Percentiles rank a stretch among this genome's conserved stretches.
Conservation (phyloP, 2,113 vertebrate species). For the Otis tarda region DNA sequence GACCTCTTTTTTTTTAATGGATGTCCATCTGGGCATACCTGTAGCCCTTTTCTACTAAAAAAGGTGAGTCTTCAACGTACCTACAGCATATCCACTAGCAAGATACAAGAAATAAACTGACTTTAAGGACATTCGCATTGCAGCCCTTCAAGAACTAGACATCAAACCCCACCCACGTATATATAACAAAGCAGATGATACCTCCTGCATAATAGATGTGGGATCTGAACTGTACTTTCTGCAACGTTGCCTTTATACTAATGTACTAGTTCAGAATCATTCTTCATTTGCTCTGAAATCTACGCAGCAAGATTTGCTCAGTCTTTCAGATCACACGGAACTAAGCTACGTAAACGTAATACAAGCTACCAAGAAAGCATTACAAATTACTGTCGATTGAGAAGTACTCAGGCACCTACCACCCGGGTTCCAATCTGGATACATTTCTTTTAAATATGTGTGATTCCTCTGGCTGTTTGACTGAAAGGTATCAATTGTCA, state of each 20-base stretch:
- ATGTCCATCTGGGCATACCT: neutral
- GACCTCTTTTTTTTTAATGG: neutral
- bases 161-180: neutral
- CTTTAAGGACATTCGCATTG: neutral
- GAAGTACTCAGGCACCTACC: neutral
- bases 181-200: neutral
- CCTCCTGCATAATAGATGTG: neutral
- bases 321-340: neutral
- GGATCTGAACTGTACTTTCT: neutral
- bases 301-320: neutral
- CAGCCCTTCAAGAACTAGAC: slow-evolving; percentile 7
- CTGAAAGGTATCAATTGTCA: neutral
- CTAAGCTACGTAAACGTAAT: neutral
- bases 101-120: neutral
- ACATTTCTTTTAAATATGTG: neutral
- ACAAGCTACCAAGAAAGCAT: neutral
- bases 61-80: neutral
- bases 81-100: neutral
- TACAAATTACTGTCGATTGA: neutral
- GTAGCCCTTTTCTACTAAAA: neutral
- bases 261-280: neutral
- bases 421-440: neutral
- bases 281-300: neutral
- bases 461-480: neutral
- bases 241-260: neutral